Evolutionary conservation across 2,797 vertebrate genomes (phyloP).

Genomic region (Labeo calbasu): DNA sequence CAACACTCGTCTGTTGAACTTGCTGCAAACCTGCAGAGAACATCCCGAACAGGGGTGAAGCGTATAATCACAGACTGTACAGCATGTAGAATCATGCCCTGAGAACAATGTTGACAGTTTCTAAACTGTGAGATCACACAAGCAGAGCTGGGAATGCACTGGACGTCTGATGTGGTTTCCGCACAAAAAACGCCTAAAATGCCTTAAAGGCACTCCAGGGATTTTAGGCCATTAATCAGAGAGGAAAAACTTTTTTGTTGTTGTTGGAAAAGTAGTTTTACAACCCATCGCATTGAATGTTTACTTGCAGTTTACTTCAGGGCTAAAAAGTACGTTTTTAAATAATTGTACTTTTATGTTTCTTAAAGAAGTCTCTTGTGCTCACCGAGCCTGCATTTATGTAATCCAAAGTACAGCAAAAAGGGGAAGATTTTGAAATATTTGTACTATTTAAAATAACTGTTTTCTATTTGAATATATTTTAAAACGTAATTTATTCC

Average conservation of each 20-base stretch:
- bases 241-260: neutral
- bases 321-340: neutral
- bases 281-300: neutral
- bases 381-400: no score
- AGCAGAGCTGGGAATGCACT: conserved; percentile 40
- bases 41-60: conserved; percentile 51
- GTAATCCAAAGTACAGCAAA: no score
- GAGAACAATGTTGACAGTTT: conserved; percentile 58
- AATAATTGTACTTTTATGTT: no score
- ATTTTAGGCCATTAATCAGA: conserved; percentile 22
- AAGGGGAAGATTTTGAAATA: no score
- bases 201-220: neutral
- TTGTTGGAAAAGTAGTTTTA: neutral
- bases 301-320: neutral
- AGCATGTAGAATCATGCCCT: conserved; percentile 61
- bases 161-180: conserved; percentile 32
- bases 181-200: neutral
- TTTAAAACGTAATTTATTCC: no score
- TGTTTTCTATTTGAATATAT: no score
- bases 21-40: conserved; percentile 43
- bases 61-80: conserved; percentile 61
- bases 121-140: conserved; percentile 50
- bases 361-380: no score
- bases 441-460: no score
- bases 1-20: conserved; percentile 50